Evolutionary conservation across 2,113 vertebrate species (phyloP).

Genomic region (Caranx melampygus): DNA sequence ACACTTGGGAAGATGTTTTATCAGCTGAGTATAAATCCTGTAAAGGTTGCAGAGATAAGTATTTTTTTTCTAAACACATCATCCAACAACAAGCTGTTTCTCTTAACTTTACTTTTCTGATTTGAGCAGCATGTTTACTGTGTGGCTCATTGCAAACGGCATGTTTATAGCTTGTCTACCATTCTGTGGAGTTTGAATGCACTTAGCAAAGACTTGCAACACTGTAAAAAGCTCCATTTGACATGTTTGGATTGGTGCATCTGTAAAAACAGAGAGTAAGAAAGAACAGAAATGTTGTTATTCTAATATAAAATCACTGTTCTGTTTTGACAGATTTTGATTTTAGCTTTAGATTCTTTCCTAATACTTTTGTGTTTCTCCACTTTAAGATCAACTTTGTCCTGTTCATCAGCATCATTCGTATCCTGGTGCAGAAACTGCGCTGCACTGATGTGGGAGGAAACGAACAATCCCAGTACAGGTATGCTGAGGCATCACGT

Average conservation of each 20-base stretch:
- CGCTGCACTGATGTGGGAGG: conserved; percentile 92
- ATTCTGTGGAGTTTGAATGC: no score
- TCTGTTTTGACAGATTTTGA: no score
- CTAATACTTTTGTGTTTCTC: conserved; percentile 1
- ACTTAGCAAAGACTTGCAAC: no score
- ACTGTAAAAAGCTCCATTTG: no score
- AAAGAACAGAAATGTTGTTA: no score
- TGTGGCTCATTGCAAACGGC: background rate
- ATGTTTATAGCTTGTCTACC: background rate
- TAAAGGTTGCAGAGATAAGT: background rate
- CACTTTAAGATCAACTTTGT: conserved; percentile 90
- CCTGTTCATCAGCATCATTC: conserved; percentile 95
- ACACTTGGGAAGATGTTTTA: background rate
- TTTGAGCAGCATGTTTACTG: background rate
- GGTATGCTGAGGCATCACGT: conserved; percentile 38
- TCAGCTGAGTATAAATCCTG: background rate
- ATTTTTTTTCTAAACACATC: background rate
- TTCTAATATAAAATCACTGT: no score
- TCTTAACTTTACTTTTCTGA: background rate
- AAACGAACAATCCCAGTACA: conserved; percentile 83
- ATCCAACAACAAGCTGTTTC: background rate
- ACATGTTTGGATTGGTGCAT: background rate
- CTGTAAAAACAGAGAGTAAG: background rate
- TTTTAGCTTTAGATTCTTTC: background rate
- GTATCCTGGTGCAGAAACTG: conserved; percentile 96